Conservation (phyloP, 2,113 vertebrate genomes). For the Athene noctua region DNA sequence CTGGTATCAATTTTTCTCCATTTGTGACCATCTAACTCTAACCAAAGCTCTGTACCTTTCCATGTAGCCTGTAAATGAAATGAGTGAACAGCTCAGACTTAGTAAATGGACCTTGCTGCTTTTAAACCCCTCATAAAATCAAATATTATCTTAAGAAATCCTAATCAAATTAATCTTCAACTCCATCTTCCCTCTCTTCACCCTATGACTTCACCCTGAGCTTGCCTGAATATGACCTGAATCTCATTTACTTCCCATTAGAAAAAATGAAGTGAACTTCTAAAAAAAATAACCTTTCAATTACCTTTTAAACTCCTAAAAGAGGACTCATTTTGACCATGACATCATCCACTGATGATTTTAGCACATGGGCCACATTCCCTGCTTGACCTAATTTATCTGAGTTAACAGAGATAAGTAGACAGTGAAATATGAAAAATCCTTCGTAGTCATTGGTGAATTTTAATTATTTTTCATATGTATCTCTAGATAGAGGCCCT, state of each 20-base stretch:
- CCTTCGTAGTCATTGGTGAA: neutral
- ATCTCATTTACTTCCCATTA: conserved; percentile 73
- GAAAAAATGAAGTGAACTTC: conserved; percentile 72
- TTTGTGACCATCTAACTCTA: conserved; percentile 13
- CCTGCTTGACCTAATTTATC: conserved; percentile 56
- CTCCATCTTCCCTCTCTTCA: conserved; percentile 71
- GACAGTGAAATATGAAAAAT: conserved; percentile 64
- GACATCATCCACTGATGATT: conserved; percentile 76
- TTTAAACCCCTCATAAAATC: conserved; percentile 71
- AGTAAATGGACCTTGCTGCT: conserved; percentile 40
- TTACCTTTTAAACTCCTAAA: conserved; percentile 78
- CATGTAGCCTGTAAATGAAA: neutral
- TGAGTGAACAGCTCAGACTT: neutral
- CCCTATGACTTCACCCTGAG: conserved; percentile 70
- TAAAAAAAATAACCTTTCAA: conserved; percentile 77
- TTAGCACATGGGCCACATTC: conserved; percentile 67
- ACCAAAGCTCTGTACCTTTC: neutral
- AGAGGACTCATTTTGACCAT: conserved; percentile 63
- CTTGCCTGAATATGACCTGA: conserved; percentile 70
- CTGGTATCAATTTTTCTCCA: conserved; percentile 54
- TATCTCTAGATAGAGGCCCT: neutral
- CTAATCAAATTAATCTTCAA: conserved; percentile 78
- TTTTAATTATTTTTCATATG: neutral
- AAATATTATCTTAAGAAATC: conserved; percentile 83
- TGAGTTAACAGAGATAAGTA: conserved; percentile 66